A percentile compares a stretch with the other conserved stretches of the same genome.
These are phyloP conservation scores for Tenrec ecaudatus DNA, from an alignment of 2,113 vertebrate species.

Conservation along the genomic window DNA sequence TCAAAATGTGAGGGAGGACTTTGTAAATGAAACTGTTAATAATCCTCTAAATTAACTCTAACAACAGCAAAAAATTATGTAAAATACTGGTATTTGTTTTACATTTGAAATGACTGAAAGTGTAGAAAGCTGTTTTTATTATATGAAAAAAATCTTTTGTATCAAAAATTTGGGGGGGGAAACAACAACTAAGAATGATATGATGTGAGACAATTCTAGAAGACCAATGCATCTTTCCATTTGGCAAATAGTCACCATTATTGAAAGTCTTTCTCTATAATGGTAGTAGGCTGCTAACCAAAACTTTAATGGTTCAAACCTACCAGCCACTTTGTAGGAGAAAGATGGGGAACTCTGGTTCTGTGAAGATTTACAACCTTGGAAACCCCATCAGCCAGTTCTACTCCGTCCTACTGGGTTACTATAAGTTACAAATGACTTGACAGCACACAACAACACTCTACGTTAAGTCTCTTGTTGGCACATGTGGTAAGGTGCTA, in stretches of 20 bases:
- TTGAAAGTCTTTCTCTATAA: not conserved
- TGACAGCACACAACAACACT: not conserved
- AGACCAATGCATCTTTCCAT: not conserved
- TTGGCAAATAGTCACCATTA: not conserved
- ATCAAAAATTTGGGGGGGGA: not conserved
- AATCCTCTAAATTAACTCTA: not conserved
- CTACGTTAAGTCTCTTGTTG: not conserved
- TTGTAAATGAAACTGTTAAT: constrained; percentile 43
- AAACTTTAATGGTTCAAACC: not conserved
- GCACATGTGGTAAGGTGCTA: not conserved
- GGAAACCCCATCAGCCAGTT: not conserved
- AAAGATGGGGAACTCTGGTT: not conserved
- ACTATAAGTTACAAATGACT: not conserved
- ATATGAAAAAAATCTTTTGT: constrained; percentile 31
- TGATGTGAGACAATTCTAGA: not conserved
- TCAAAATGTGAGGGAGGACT: constrained; percentile 15
- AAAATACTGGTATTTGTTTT: not conserved
- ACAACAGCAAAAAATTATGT: not conserved
- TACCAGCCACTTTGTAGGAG: not conserved
- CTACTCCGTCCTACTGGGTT: not conserved
- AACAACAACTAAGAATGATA: not conserved
- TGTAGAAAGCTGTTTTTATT: not conserved
- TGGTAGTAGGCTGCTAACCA: not conserved
- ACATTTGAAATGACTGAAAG: not conserved
- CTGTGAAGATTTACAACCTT: not conserved